phyloP scores from a whole-genome alignment of 2,797 vertebrate species.

The Lacerta bilineata region DNA sequence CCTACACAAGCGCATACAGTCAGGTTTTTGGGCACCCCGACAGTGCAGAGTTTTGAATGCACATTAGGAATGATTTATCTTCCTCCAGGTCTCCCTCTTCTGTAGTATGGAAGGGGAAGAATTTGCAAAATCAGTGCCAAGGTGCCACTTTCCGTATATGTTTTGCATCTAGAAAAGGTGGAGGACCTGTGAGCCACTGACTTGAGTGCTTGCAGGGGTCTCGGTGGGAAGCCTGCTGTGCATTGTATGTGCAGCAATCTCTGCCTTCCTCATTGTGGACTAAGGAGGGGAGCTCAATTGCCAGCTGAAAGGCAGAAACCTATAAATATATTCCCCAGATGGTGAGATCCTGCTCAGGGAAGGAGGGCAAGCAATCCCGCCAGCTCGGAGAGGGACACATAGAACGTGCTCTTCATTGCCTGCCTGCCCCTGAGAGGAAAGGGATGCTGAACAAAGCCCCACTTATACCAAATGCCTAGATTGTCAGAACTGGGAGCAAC shows the following conservation, averaged over 20 bases:
- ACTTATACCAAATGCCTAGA: slow-evolving; percentile 13
- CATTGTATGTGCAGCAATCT: neutral
- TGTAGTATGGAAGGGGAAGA: slow-evolving; percentile 48
- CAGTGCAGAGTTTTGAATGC: slow-evolving; percentile 66
- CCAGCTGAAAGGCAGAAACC: neutral
- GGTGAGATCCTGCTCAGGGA: slow-evolving; percentile 20
- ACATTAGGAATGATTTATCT: slow-evolving; percentile 63
- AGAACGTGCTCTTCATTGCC: slow-evolving; percentile 39
- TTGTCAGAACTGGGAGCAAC: neutral
- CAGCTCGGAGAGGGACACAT: slow-evolving; percentile 26
- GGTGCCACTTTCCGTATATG: slow-evolving; percentile 65
- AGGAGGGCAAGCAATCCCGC: slow-evolving; percentile 5
- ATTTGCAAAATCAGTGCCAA: slow-evolving; percentile 57
- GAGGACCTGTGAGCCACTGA: slow-evolving; percentile 54
- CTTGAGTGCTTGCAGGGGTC: slow-evolving; percentile 48
- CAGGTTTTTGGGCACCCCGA: slow-evolving; percentile 56
- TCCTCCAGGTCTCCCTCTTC: slow-evolving; percentile 54
- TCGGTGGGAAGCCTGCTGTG: neutral
- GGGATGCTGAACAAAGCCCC: neutral
- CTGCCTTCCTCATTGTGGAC: neutral
- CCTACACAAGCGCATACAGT: neutral
- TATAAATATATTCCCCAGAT: slow-evolving; percentile 19
- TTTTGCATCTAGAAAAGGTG: slow-evolving; percentile 68
- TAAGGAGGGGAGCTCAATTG: neutral
- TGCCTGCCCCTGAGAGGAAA: slow-evolving; percentile 32